Evolutionary conservation across 2,888 invertebrate genomes (phyloP).

Genomic region (Dysmachus trigonus): DNA sequence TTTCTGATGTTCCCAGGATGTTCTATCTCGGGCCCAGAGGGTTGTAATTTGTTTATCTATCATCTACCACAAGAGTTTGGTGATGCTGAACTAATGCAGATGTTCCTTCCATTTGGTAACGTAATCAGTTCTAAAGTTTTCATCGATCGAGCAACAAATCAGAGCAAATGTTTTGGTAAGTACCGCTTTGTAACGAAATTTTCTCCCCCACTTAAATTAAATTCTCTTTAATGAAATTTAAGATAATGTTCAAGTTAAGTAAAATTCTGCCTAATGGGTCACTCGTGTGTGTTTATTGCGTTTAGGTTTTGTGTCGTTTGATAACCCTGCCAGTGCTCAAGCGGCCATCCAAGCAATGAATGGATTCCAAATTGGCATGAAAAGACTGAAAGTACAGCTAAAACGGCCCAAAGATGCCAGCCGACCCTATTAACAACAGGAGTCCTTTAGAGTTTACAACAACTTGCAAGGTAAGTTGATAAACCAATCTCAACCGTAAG

Average conservation of each 20-base stretch:
- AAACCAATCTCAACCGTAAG: slow-evolving; percentile 9
- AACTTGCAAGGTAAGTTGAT: slow-evolving; percentile 26
- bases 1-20: slow-evolving; percentile 84
- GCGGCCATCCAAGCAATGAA: slow-evolving; percentile 99
- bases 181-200: slow-evolving; percentile 51
- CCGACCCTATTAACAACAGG: slow-evolving; percentile 93
- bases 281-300: background rate
- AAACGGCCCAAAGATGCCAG: slow-evolving; percentile 98
- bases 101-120: slow-evolving; percentile 99
- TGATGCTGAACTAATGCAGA: slow-evolving; percentile 98
- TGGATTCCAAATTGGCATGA: slow-evolving; percentile 99
- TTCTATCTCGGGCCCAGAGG: slow-evolving; percentile 98
- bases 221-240: slow-evolving; percentile 31
- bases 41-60: slow-evolving; percentile 99
- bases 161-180: slow-evolving; percentile 99
- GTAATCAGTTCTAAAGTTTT: slow-evolving; percentile 99
- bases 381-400: slow-evolving; percentile 98
- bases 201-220: background rate
- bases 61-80: slow-evolving; percentile 99
- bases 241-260: slow-evolving; percentile 17
- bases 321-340: slow-evolving; percentile 97
- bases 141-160: slow-evolving; percentile 99
- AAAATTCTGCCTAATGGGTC: slow-evolving; percentile 1
- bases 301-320: slow-evolving; percentile 98
- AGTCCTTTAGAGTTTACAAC: slow-evolving; percentile 55